Evolutionary conservation across 2,113 vertebrate species (phyloP), one percentile per base, ranked within the genome.

Genomic region (Sapajus apella): DNA sequence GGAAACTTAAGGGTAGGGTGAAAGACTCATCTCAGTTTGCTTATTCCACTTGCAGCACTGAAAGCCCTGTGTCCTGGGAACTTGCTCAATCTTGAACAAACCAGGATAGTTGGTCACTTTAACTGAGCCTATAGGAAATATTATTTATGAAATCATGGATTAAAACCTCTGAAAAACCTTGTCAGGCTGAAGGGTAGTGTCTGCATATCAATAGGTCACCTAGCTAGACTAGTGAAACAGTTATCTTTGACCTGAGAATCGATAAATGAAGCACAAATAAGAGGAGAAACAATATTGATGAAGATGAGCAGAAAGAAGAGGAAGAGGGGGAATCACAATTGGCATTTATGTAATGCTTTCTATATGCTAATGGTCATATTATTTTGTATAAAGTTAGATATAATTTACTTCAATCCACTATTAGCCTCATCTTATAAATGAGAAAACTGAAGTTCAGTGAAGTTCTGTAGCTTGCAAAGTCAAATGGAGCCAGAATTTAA

Each of bases 381-480:
- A 76, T 82, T 96, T 96, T 82, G 72, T 66, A 79, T 64, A 32
- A 64, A 64, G 61, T 64, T 14, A 32, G n/a, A 87, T 84, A 79
- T n/a, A 16, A 91, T 20, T 61, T 75, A 84, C 35, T 76, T 94
- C 13, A 92, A 30, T 86, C 32, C 35, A 52, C 56, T 68, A 43
- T 91, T 90, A 66, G 73, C 25, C 17, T 83, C 52, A 73, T 66
- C 82, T 94, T 77, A 83, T 68, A 82, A 30, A 90, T 92, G 43
- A 96, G 50, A 94, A 89, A 47, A 66, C 14, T 92, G 66, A 93
- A 16, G 40, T 6, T 90, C 25, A 45, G 16, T 91, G 87, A 72
- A 32, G 9, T 77, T 90, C 45, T 77, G 6, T 95, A n/a, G 86
- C 58, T 96, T 79, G 17, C 5, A 16, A 56, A 23, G 14, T 96